These are phyloP conservation scores for Hydrochoerus hydrochaeris DNA, from an alignment of 2,113 vertebrate species.

Conservation along the genomic window DNA sequence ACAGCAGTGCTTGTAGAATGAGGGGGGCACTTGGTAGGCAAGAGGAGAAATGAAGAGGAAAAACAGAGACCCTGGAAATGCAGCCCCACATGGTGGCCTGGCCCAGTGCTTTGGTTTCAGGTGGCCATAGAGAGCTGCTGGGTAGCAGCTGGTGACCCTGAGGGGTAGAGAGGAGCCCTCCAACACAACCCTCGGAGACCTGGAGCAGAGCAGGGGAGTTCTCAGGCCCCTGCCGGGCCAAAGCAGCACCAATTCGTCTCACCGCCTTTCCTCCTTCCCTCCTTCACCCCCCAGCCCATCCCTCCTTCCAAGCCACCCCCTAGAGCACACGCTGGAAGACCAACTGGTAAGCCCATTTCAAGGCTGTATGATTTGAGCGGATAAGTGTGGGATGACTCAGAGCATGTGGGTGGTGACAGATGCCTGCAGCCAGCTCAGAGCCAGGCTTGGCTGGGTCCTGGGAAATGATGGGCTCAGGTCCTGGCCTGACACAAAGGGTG, in stretches of 20 bases:
- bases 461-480: conserved; percentile 27
- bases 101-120: neutral
- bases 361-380: conserved; percentile 77
- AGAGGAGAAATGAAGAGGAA: neutral
- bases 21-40: neutral
- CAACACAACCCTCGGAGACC: neutral
- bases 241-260: neutral
- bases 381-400: conserved; percentile 82
- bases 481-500: neutral
- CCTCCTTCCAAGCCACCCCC: conserved; percentile 48
- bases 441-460: conserved; percentile 66
- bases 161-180: neutral
- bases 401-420: conserved; percentile 85
- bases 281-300: neutral
- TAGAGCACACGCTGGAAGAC: conserved; percentile 72
- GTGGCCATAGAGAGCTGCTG: too few relatives aligned
- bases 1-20: neutral
- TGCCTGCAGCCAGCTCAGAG: conserved; percentile 75
- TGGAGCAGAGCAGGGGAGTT: neutral
- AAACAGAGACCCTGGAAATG: neutral
- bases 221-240: neutral
- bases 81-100: neutral
- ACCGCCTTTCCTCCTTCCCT: neutral
- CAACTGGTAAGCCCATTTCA: conserved; percentile 50
- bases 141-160: neutral